A percentile compares a stretch with the other conserved stretches of the same genome.
Evolutionary conservation across 2,888 invertebrate species (phyloP).

Genomic region (Nowickia ferox): DNA sequence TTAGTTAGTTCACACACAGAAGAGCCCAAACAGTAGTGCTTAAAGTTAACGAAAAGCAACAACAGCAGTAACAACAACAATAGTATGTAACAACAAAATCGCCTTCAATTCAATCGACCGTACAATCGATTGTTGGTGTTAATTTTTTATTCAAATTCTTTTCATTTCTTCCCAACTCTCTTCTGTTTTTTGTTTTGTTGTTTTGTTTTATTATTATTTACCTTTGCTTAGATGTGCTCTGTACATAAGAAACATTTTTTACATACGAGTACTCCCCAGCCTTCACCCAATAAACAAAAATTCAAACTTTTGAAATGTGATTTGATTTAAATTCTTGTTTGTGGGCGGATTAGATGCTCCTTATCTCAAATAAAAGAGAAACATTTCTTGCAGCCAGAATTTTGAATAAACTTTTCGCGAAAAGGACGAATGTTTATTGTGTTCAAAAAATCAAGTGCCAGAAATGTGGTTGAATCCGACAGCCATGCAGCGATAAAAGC

Average conservation of each 20-base stretch:
- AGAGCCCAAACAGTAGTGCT: slow-evolving; percentile 65
- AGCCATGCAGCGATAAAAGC: too few relatives aligned
- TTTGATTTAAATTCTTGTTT: too few relatives aligned
- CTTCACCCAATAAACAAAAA: not conserved
- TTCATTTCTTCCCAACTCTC: slow-evolving; percentile 6
- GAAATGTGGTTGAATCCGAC: too few relatives aligned
- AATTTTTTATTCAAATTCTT: slow-evolving; percentile 68
- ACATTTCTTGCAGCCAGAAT: too few relatives aligned
- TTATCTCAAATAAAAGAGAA: too few relatives aligned
- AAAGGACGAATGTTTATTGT: too few relatives aligned
- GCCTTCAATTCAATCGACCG: slow-evolving; percentile 69
- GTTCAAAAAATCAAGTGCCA: too few relatives aligned
- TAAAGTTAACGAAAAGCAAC: slow-evolving; percentile 20
- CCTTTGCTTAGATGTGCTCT: slow-evolving; percentile 59
- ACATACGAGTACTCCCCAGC: not conserved
- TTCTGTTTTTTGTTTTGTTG: not conserved
- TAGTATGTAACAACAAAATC: slow-evolving; percentile 56
- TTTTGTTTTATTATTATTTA: slow-evolving; percentile 26
- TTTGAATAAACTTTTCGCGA: too few relatives aligned
- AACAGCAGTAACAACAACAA: slow-evolving; percentile 4
- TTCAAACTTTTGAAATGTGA: not conserved
- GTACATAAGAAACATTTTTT: slow-evolving; percentile 21
- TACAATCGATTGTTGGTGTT: slow-evolving; percentile 69
- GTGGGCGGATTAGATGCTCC: too few relatives aligned
- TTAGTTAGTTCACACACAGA: slow-evolving; percentile 54